Conservation (phyloP, 1,140 invertebrate genomes). For the Galleria mellonella region DNA sequence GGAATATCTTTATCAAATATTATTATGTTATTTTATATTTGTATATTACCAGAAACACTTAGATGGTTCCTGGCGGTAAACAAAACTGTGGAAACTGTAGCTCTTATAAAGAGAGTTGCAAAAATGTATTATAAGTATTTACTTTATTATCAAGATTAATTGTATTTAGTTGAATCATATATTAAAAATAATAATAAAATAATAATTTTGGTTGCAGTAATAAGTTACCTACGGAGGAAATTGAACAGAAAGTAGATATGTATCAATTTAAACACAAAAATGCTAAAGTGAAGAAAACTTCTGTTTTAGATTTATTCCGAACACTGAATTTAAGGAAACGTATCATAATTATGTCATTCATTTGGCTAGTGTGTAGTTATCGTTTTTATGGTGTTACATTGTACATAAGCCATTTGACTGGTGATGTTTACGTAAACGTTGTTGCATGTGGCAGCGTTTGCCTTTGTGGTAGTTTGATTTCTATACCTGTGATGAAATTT, state of each 20-base stretch:
- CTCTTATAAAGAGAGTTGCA: constrained; percentile 73
- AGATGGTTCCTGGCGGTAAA: constrained; percentile 78
- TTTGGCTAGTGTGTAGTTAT: constrained; percentile 82
- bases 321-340: constrained; percentile 84
- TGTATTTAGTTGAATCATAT: no score
- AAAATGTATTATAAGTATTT: constrained; percentile 46
- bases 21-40: constrained; percentile 74
- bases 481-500: constrained; percentile 77
- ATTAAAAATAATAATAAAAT: no score
- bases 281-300: constrained; percentile 68
- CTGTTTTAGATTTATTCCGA: constrained; percentile 80
- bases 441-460: constrained; percentile 77
- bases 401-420: constrained; percentile 81
- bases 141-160: no score
- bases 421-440: constrained; percentile 83
- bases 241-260: constrained; percentile 33
- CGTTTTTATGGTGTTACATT: constrained; percentile 84
- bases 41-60: constrained; percentile 81
- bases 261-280: constrained; percentile 32
- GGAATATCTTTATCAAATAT: constrained; percentile 70
- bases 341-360: constrained; percentile 80
- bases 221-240: constrained; percentile 30
- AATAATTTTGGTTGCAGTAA: constrained; percentile 44
- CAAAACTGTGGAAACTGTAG: constrained; percentile 73
- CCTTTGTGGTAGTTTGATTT: constrained; percentile 77